Evolutionary conservation across 1,140 invertebrate species (phyloP), one percentile per base, ranked within the genome.

Genomic region (Formica selysi): DNA sequence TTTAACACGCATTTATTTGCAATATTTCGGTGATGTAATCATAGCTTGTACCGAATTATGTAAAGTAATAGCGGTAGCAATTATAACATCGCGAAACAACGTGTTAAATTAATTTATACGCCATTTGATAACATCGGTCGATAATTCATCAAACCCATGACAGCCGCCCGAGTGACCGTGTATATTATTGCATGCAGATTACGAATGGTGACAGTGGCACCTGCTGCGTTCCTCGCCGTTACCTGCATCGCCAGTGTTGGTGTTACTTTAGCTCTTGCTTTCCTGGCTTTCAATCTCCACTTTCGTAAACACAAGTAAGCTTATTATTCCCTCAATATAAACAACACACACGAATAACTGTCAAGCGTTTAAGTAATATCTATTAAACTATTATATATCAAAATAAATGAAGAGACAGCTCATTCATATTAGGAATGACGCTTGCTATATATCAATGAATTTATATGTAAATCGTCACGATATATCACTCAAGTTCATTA

Each of bases 201-300:
- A 61, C 95, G 97, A 54, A 96, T 98, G 86, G 96, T 97, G 76
- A 97, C 96, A 13, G 97, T 99, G 67, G 96, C 97, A n/a, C 96
- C 97, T 44, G 96, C 96, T 76, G 97, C 97, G 2, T 98, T 98
- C 93, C 95, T 97, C 71, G 96, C 95, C 29, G 96, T 98, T 32
- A 96, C 97, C 3, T 96, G 96, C 61, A 93, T 98, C 3, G 97
- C 98, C 29, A 96, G 96, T 16, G 94, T 97, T 71, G 98, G 98
- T 1, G 97, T 98, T n/a, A 95, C 96, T 0, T 92, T 98, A 32
- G 97, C 98, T 7, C 93, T 98, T 6, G 96, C 96, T 5, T 98
- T 98, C 93, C 95, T 99, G 29, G 96, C 96, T 51, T 98, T 98
- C 93, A 99, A 98, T 95, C 95, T 98, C 68, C 97, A 98, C 94